Evolutionary conservation across 2,888 invertebrate species (phyloP).

Genomic region (Zygothrica quintamaculata): DNA sequence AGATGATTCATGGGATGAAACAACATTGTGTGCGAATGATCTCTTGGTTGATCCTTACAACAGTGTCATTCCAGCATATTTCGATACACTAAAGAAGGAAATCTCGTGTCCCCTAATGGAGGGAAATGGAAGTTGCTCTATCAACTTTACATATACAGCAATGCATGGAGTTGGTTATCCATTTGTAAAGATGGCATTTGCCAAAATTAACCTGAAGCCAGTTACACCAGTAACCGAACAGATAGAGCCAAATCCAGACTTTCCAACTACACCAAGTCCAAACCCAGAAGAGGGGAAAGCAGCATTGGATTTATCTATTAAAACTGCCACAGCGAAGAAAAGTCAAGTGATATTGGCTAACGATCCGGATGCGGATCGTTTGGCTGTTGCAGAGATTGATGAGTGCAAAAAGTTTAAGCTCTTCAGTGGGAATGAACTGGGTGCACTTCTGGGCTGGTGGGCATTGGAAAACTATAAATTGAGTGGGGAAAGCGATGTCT

Average conservation of each 20-base stretch:
- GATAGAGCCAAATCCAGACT: constrained; percentile 96
- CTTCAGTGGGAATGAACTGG: constrained; percentile 98
- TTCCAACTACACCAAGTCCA: constrained; percentile 97
- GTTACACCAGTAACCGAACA: constrained; percentile 86
- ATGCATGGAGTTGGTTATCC: constrained; percentile 98
- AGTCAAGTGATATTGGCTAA: constrained; percentile 95
- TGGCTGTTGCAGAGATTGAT: constrained; percentile 95
- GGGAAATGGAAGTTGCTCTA: constrained; percentile 85
- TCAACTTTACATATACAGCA: constrained; percentile 95
- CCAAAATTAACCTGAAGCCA: constrained; percentile 89
- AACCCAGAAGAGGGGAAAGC: constrained; percentile 98
- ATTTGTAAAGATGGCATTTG: constrained; percentile 91
- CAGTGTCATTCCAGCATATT: constrained; percentile 89
- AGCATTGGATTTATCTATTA: constrained; percentile 90
- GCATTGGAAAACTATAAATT: constrained; percentile 87
- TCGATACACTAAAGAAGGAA: constrained; percentile 86
- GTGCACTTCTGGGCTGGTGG: constrained; percentile 98
- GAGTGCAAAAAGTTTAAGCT: constrained; percentile 74
- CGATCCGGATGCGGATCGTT: constrained; percentile 98
- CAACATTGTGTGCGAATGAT: constrained; percentile 85
- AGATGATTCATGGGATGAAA: constrained; percentile 91
- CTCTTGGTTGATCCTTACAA: constrained; percentile 89
- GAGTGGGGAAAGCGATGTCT: constrained; percentile 81
- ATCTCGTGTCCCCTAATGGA: constrained; percentile 86
- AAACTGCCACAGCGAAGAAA: constrained; percentile 89